Conservation (phyloP, 2,888 invertebrate genomes). For the Ennomos erosarius region DNA sequence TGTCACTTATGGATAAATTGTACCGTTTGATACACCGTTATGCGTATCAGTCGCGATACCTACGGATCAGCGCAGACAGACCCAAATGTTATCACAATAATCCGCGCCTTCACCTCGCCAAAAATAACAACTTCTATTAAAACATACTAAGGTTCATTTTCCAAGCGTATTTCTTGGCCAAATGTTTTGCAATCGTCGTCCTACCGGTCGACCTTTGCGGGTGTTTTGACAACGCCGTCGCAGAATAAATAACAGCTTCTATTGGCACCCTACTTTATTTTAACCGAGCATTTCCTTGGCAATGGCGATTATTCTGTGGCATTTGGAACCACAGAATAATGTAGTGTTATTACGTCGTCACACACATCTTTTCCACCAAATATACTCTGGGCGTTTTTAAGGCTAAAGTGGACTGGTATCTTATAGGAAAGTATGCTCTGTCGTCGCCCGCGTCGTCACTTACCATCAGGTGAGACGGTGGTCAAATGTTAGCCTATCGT, state of each 20-base stretch:
- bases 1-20: background rate
- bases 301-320: constrained; percentile 20
- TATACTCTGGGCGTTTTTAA: no score
- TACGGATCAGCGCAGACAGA: no score
- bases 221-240: constrained; percentile 28
- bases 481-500: no score
- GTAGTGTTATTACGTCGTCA: constrained; percentile 6
- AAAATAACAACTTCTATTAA: background rate
- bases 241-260: constrained; percentile 12
- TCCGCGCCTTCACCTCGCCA: constrained; percentile 3
- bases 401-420: no score
- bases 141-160: constrained; percentile 27
- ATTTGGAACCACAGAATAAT: constrained; percentile 22
- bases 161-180: background rate
- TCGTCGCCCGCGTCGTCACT: no score
- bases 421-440: no score
- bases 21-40: constrained; percentile 15
- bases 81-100: constrained; percentile 40
- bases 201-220: constrained; percentile 34
- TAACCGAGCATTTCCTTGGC: constrained; percentile 38
- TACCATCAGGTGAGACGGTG: no score
- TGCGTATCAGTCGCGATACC: constrained; percentile 11
- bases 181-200: constrained; percentile 36
- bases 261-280: constrained; percentile 33
- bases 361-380: background rate